These are phyloP conservation scores for Drosophila parvula DNA, from an alignment of 1,140 invertebrate genomes.

Conservation along the genomic window DNA sequence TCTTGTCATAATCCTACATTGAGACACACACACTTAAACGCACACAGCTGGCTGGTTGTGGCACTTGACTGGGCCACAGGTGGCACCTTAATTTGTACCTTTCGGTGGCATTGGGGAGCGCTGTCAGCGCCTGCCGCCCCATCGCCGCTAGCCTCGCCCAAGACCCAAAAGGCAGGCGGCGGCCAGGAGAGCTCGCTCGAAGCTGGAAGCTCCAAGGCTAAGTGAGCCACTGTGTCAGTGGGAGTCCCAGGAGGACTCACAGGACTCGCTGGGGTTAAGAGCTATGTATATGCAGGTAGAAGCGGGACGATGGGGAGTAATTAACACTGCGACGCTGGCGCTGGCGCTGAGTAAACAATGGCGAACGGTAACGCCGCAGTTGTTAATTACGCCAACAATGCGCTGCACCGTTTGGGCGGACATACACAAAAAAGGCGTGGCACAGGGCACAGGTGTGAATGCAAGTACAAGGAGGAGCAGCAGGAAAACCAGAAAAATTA, in stretches of 20 bases:
- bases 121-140: constrained; percentile 34
- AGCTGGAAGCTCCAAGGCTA: constrained; percentile 41
- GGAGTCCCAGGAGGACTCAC: constrained; percentile 13
- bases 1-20: background rate
- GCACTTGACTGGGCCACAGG: constrained; percentile 57
- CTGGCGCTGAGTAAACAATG: constrained; percentile 67
- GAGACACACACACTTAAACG: background rate
- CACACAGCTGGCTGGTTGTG: background rate
- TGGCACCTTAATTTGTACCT: constrained; percentile 73
- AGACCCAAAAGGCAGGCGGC: background rate
- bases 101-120: constrained; percentile 45
- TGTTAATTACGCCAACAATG: constrained; percentile 69
- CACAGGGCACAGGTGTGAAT: constrained; percentile 15
- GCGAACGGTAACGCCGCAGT: constrained; percentile 62
- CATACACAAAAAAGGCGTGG: constrained; percentile 39
- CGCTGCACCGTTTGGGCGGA: constrained; percentile 30
- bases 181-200: background rate
- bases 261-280: background rate
- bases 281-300: background rate
- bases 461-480: constrained; percentile 9
- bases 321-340: constrained; percentile 73
- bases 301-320: constrained; percentile 63
- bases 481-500: constrained; percentile 17
- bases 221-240: constrained; percentile 78
- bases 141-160: constrained; percentile 9